Conservation (phyloP, 2,888 invertebrate genomes). For the Caradrina clavipalpis region DNA sequence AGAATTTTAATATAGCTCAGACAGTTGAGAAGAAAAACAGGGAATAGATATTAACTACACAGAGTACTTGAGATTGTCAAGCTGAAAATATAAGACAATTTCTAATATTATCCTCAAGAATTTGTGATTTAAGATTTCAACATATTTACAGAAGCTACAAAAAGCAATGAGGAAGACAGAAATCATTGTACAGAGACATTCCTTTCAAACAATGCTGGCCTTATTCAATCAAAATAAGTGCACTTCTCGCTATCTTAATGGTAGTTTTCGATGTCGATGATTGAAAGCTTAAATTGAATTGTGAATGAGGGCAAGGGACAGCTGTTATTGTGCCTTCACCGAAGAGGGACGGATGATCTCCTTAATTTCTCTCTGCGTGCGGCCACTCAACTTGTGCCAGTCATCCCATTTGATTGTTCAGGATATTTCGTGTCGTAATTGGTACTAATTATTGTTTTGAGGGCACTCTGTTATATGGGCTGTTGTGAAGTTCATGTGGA, state of each 20-base stretch:
- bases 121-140: constrained; percentile 53
- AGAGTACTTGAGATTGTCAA: constrained; percentile 52
- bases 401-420: constrained; percentile 89
- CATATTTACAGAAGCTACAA: constrained; percentile 39
- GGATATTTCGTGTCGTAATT: constrained; percentile 86
- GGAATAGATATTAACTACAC: constrained; percentile 50
- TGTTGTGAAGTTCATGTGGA: constrained; percentile 70
- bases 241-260: constrained; percentile 69
- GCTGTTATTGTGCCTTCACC: constrained; percentile 63
- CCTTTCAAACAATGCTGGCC: constrained; percentile 51
- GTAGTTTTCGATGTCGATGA: constrained; percentile 73
- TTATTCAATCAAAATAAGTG: constrained; percentile 65
- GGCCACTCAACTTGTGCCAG: constrained; percentile 86
- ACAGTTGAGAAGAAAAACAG: constrained; percentile 41
- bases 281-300: constrained; percentile 68
- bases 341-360: constrained; percentile 74
- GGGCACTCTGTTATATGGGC: constrained; percentile 75
- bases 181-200: constrained; percentile 26
- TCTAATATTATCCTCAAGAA: constrained; percentile 55
- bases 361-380: constrained; percentile 86
- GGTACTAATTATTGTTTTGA: constrained; percentile 89
- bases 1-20: constrained; percentile 67
- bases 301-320: constrained; percentile 67
- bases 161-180: constrained; percentile 35
- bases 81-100: constrained; percentile 50